Percentiles rank a stretch among this genome's conserved stretches.
phyloP scores from a whole-genome alignment of 2,113 vertebrate species.

The Panurus biarmicus region DNA sequence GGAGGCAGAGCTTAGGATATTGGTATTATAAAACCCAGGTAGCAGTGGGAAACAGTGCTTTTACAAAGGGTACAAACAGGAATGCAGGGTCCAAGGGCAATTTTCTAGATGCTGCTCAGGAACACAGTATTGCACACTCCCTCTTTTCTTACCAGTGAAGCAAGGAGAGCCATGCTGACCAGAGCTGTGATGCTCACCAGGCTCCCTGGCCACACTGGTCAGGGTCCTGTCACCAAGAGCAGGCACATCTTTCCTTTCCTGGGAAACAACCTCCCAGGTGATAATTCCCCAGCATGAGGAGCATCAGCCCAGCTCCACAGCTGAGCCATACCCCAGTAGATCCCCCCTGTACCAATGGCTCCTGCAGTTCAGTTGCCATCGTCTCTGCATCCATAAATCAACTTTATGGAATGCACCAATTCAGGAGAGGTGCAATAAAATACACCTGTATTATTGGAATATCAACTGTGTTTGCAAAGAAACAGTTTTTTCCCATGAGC shows the following conservation, averaged over 20 bases:
- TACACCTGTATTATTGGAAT: not conserved
- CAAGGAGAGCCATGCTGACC: not conserved
- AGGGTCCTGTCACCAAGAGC: fast-evolving
- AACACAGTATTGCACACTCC: not conserved
- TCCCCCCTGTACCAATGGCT: not conserved
- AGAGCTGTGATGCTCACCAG: not conserved
- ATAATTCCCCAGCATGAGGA: fast-evolving
- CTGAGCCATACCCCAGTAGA: not conserved
- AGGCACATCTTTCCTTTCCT: not conserved
- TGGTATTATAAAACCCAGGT: constrained; percentile 38
- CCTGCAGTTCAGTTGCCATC: not conserved
- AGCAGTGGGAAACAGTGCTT: constrained; percentile 54
- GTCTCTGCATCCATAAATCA: not conserved
- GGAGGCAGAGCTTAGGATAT: constrained; percentile 12
- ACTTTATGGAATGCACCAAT: not conserved
- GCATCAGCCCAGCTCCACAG: not conserved
- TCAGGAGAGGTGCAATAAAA: not conserved
- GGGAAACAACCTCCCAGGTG: no score
- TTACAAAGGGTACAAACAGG: constrained; percentile 53
- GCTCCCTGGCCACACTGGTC: fast-evolving
- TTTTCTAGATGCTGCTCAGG: not conserved
- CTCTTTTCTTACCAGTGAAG: not conserved
- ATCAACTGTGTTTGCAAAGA: not conserved
- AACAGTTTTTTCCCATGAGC: not conserved
- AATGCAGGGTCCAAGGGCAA: constrained; percentile 26